Conservation (phyloP, 2,888 invertebrate genomes). For the Agrypnus murinus region DNA sequence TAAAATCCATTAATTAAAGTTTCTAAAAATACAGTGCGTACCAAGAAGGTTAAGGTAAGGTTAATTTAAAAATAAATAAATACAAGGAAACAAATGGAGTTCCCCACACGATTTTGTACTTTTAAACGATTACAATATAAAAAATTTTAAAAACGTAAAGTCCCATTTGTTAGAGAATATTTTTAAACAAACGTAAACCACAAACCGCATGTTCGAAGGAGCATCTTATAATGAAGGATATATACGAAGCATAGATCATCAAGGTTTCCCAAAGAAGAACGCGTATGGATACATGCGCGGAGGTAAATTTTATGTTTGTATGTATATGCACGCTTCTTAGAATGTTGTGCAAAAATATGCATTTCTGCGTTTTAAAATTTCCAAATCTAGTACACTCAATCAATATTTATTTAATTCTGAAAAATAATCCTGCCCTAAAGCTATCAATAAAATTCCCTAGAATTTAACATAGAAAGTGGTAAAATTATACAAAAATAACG, state of each 20-base stretch:
- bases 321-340: too few species aligned
- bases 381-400: background rate
- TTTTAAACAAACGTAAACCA: background rate
- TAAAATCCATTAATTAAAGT: too few species aligned
- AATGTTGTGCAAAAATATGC: too few species aligned
- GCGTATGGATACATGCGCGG: too few species aligned
- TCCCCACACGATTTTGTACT: background rate
- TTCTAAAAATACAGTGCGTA: too few species aligned
- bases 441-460: too few species aligned
- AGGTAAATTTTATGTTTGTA: too few species aligned
- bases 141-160: constrained; percentile 3
- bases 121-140: background rate
- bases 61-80: background rate
- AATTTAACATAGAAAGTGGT: constrained; percentile 54
- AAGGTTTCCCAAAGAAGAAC: background rate
- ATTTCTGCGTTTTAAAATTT: too few species aligned
- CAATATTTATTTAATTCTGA: constrained; percentile 36
- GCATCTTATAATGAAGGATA: background rate
- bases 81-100: constrained; percentile 4
- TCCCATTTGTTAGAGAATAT: background rate
- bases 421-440: too few species aligned
- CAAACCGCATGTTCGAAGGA: background rate
- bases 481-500: constrained; percentile 44
- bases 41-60: background rate
- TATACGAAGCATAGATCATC: too few species aligned